Conservation (phyloP, 1,140 invertebrate genomes). For the Drosophila repletoides region DNA sequence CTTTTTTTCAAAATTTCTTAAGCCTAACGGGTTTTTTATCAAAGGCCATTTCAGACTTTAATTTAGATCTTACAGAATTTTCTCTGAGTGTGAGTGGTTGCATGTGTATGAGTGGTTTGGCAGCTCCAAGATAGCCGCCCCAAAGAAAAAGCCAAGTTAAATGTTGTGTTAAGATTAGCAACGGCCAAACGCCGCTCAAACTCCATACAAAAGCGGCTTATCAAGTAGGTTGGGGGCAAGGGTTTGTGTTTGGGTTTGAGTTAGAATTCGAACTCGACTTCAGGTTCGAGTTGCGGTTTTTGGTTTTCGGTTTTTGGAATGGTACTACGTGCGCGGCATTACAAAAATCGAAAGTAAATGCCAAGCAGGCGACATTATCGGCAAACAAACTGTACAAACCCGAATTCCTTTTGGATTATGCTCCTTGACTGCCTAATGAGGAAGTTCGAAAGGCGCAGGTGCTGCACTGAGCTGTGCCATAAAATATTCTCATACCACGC, state of each 20-base stretch:
- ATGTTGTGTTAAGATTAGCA: slow-evolving; percentile 81
- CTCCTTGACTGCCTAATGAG: slow-evolving; percentile 72
- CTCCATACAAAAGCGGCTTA: slow-evolving; percentile 73
- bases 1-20: too few relatives aligned
- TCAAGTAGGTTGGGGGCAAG: slow-evolving; percentile 41
- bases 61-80: too few relatives aligned
- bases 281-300: slow-evolving; percentile 5
- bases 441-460: slow-evolving; percentile 60
- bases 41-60: too few relatives aligned
- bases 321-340: slow-evolving; percentile 64
- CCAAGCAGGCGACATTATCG: slow-evolving; percentile 66
- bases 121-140: slow-evolving; percentile 52
- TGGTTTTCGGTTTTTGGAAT: slow-evolving; percentile 1
- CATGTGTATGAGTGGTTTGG: slow-evolving; percentile 3
- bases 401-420: slow-evolving; percentile 41
- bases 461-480: slow-evolving; percentile 39
- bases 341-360: slow-evolving; percentile 31
- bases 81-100: too few relatives aligned
- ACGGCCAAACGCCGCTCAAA: slow-evolving; percentile 34
- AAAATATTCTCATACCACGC: slow-evolving; percentile 69
- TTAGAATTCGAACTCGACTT: slow-evolving; percentile 2
- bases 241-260: slow-evolving; percentile 25
- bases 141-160: slow-evolving; percentile 52
- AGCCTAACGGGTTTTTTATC: too few relatives aligned
- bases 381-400: slow-evolving; percentile 33